Evolutionary conservation across 2,888 invertebrate genomes (phyloP), one percentile per base, ranked within the genome.

Genomic region (Tachystola acroxantha): DNA sequence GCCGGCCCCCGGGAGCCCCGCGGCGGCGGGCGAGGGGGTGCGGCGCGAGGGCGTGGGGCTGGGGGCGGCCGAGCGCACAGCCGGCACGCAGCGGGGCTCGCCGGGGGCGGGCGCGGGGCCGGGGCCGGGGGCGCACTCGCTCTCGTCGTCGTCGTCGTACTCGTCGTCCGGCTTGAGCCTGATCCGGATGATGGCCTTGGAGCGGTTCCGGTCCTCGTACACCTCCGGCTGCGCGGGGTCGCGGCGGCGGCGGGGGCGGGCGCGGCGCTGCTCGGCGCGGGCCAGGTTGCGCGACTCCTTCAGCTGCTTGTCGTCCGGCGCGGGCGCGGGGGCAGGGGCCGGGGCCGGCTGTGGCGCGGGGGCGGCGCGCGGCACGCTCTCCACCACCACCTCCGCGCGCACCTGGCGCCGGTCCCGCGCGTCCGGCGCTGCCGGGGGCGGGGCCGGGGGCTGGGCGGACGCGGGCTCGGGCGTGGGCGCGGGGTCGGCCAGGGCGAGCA

Each of bases 151-250:
- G 44, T 85, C 78, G 36, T 90, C 90, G 58, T 94, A 94, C 68
- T 93, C 89, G 32, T 91, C 89, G 62, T 94, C 93, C 0, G 94
- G 94, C 56, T 93, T 93, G 30, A 94, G 70, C 67, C 91, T 91
- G 42, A 93, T 93, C 40, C 92, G 80, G 46, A 92, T 82, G 11
- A 85, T 62, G 38, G 82, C 69, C 48, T 81, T 84, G 3, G 76
- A 64, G 24, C 61, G 61, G 45, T 81, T 80, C 7, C 56, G 55
- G 29, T 51, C 60, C 39, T 71, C 67, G 39, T 71, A 73, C 9
- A 78, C 78, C 41, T 80, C 79, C 1, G 79, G 72, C 35, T 77
- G 77, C 9, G 68, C 70, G 7, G 71, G 71, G 33, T 78, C 76
- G n/a, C 68, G 61, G 1, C 68, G 53, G 13, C 70, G 57, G 10